phyloP scores from a whole-genome alignment of 2,888 invertebrate genomes.

The Cheilosia soror region DNA sequence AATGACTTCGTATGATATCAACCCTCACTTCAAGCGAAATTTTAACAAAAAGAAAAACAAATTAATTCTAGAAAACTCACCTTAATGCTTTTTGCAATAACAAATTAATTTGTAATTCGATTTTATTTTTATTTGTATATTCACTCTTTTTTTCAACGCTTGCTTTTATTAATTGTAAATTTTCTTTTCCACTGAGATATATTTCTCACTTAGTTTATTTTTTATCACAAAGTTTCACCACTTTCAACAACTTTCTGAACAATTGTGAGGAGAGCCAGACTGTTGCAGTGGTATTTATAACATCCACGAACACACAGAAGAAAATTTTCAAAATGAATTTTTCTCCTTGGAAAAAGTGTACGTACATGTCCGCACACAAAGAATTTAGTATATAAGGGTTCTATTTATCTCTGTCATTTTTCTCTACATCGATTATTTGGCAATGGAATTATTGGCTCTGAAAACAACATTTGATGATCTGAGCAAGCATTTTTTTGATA shows the following conservation, averaged over 20 bases:
- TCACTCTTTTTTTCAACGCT: constrained; percentile 41
- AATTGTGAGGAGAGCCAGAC: constrained; percentile 19
- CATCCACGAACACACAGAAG: constrained; percentile 4
- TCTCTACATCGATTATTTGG: neutral
- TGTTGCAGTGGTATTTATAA: constrained; percentile 49
- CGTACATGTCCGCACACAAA: neutral
- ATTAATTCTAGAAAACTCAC: constrained; percentile 24
- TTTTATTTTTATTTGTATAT: constrained; percentile 12
- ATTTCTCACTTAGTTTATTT: constrained; percentile 35
- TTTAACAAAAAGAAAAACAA: neutral
- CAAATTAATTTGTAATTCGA: constrained; percentile 30
- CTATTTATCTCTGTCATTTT: constrained; percentile 33
- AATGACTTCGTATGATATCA: neutral
- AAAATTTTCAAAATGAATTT: constrained; percentile 67
- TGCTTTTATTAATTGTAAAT: constrained; percentile 17
- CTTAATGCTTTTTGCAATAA: constrained; percentile 46
- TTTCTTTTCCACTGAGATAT: constrained; percentile 2
- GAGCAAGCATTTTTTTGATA: too few relatives aligned
- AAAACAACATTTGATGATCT: neutral
- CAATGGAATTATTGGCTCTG: neutral
- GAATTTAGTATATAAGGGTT: constrained; percentile 23
- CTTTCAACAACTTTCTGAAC: constrained; percentile 64
- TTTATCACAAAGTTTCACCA: constrained; percentile 1
- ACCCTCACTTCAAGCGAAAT: neutral
- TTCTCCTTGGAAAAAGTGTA: constrained; percentile 40